Evolutionary conservation across 2,888 invertebrate species (phyloP).

Genomic region (Syrphus vitripennis): DNA sequence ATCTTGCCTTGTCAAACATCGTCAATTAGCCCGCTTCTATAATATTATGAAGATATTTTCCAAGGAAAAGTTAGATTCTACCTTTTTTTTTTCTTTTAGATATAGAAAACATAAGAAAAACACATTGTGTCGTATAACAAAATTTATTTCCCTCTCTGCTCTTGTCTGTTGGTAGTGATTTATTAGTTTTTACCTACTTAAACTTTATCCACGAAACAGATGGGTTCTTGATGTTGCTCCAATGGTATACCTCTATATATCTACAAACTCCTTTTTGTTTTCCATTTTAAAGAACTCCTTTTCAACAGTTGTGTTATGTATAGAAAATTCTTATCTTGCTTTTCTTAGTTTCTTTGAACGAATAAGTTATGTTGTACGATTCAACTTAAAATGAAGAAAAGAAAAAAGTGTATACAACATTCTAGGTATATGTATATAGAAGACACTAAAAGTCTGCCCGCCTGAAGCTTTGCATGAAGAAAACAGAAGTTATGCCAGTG

Average conservation of each 20-base stretch:
- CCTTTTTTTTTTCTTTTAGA: neutral
- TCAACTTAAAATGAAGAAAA: neutral
- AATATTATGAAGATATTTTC: neutral
- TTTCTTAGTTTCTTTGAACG: neutral
- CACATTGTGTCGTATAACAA: neutral
- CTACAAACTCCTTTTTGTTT: neutral
- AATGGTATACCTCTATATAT: neutral
- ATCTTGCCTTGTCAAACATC: neutral
- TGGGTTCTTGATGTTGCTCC: slow-evolving; percentile 33
- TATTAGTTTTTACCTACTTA: slow-evolving; percentile 59
- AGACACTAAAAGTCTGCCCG: neutral
- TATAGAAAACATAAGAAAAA: neutral
- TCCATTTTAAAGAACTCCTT: slow-evolving; percentile 31
- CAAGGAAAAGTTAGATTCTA: neutral
- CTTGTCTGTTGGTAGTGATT: slow-evolving; percentile 41
- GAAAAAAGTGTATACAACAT: no score
- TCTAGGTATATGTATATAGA: neutral
- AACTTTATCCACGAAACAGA: slow-evolving; percentile 56
- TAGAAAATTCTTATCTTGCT: neutral
- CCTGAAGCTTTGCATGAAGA: neutral
- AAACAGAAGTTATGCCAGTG: slow-evolving; percentile 34
- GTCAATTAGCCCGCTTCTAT: neutral
- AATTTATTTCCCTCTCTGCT: slow-evolving; percentile 23
- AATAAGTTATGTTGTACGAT: neutral
- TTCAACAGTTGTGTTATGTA: neutral